phyloP scores from a whole-genome alignment of 2,888 invertebrate species.

The Leptinotarsa juncta region DNA sequence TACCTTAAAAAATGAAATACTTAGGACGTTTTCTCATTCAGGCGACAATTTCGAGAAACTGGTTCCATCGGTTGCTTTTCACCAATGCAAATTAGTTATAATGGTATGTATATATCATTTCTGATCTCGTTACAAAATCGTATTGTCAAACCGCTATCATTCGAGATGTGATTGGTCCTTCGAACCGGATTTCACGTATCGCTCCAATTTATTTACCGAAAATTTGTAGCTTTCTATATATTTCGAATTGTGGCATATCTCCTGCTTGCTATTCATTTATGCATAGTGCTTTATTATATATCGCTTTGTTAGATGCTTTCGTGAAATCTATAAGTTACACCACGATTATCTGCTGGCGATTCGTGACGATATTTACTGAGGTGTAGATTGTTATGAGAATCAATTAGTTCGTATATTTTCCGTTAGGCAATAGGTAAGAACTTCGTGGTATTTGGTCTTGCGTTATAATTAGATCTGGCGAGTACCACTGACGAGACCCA shows the following conservation, averaged over 20 bases:
- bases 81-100: background rate
- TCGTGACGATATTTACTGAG: background rate
- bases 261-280: background rate
- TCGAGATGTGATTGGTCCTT: slow-evolving; percentile 14
- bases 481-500: too few species aligned
- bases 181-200: slow-evolving; percentile 3
- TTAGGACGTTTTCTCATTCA: background rate
- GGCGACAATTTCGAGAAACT: background rate
- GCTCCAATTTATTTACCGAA: background rate
- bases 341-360: background rate
- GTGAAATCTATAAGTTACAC: slow-evolving; percentile 9
- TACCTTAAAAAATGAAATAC: slow-evolving; percentile 16
- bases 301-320: background rate
- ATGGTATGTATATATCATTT: background rate
- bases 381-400: background rate
- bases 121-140: background rate
- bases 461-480: background rate
- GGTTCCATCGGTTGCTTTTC: slow-evolving; percentile 4
- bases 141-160: background rate
- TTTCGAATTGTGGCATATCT: background rate
- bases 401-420: background rate
- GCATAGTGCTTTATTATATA: background rate
- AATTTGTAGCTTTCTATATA: background rate
- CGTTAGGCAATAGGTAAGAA: background rate
- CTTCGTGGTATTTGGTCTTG: background rate